Conservation (phyloP, 1,140 invertebrate genomes). For the Campoletis sonorensis region DNA sequence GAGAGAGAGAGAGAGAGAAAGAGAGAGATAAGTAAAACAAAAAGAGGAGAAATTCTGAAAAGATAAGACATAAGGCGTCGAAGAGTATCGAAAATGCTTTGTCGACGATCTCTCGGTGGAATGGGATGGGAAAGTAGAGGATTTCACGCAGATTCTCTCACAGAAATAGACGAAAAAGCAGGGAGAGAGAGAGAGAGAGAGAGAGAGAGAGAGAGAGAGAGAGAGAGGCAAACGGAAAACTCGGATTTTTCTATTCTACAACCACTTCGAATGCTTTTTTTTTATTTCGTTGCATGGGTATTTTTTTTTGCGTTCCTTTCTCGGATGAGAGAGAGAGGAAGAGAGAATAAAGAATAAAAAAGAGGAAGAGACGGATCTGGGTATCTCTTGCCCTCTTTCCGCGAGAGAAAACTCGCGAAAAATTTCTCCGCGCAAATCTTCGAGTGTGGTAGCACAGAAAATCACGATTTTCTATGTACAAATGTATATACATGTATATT, state of each 20-base stretch:
- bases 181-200: background rate
- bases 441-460: background rate
- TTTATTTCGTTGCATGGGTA: background rate
- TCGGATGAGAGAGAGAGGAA: background rate
- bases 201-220: background rate
- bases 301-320: background rate
- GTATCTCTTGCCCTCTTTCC: slow-evolving; percentile 1
- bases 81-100: slow-evolving; percentile 50
- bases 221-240: background rate
- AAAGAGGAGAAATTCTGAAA: background rate
- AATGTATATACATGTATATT: background rate
- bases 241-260: slow-evolving; percentile 11
- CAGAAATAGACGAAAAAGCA: background rate
- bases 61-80: slow-evolving; percentile 34
- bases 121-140: slow-evolving; percentile 26
- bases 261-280: background rate
- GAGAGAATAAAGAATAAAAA: background rate
- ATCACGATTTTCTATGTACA: background rate
- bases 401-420: slow-evolving; percentile 16
- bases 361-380: background rate
- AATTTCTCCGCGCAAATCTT: background rate
- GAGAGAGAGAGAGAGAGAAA: background rate
- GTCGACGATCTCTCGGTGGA: slow-evolving; percentile 33
- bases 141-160: slow-evolving; percentile 33
- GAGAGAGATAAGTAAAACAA: background rate